Percentiles rank a stretch among this genome's conserved stretches.
These are phyloP conservation scores for Habropoda laboriosa DNA, from an alignment of 1,140 invertebrate species.

Conservation along the genomic window DNA sequence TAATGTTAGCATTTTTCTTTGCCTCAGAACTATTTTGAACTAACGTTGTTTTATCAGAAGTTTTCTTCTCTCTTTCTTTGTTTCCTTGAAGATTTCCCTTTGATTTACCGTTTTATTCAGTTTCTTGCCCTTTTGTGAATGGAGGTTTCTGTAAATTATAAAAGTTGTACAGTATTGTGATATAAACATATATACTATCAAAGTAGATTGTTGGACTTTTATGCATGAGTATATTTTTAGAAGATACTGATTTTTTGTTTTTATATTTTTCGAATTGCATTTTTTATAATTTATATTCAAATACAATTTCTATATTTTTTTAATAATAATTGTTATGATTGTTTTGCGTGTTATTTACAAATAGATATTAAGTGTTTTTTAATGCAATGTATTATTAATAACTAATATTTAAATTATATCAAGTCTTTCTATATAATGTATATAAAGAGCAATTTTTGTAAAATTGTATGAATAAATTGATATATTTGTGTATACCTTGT, in stretches of 20 bases:
- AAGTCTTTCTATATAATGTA: neutral
- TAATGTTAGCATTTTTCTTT: constrained; percentile 62
- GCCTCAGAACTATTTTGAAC: constrained; percentile 69
- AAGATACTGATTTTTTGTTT: neutral
- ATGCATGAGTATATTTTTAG: neutral
- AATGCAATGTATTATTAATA: neutral
- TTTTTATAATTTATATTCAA: neutral
- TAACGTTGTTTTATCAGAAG: constrained; percentile 12
- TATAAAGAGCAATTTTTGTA: constrained; percentile 1
- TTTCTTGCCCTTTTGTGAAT: constrained; percentile 83
- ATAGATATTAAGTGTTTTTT: neutral
- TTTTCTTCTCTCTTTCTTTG: constrained; percentile 50
- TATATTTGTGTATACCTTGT: neutral
- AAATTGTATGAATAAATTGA: constrained; percentile 21
- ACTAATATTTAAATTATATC: constrained; percentile 7
- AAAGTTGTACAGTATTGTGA: constrained; percentile 4
- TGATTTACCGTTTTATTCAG: constrained; percentile 80
- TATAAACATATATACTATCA: neutral
- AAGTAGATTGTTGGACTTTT: neutral
- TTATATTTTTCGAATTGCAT: neutral
- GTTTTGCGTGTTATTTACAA: neutral
- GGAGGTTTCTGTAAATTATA: neutral
- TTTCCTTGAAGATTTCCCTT: constrained; percentile 70
- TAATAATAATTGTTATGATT: neutral
- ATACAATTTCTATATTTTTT: neutral